Base-by-base conservation (phyloP, 64 coral and sea anemone genomes). In the Astreopora myriophthalma region DNA sequence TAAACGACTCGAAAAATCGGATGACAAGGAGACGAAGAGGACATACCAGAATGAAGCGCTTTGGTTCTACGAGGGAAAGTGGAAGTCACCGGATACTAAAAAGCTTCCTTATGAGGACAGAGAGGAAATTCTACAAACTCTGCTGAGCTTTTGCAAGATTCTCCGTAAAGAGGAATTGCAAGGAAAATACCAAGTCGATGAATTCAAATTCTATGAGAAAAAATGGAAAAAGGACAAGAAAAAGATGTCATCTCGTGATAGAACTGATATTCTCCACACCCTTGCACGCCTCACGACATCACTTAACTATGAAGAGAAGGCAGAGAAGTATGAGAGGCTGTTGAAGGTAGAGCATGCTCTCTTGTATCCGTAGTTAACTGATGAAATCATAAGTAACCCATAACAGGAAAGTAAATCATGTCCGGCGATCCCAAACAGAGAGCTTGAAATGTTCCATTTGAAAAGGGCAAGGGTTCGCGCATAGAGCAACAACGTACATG, bases 81-180 rank as follows among this genome's bases (percentile, higher is more conserved):
- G 79, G 79, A 83, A 83, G 35, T 83, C 79, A 17, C 79, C 79
- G 0, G 79, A 83, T 33, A 83, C 57, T 13, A 65, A 64, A 23
- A 83, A 39, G 19, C 34, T 83, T 4, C 79, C 79, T 24, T 32
- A 65, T 8, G 7, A 11, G 10, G 3, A 37, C 0, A 83, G 79
- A 83, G 79, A 83, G 1, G 9, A 24, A 0, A 64, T 83, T 39
- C 7, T 83, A 36, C 2, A 63, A n/a, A 37, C 8, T 37, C 29
- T 83, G 1, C 35, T 37, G 11, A 11, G 32, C 0, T 25, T 81
- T 6, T 81, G 78, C 22, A 11, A 62, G 0, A 34, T 13, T 5
- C 19, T 62, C 4, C 23, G 19, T 1, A 16, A 81, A 0, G 3
- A 64, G 20, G 49, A 63, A n/a, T 30, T 37, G 0, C 4, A 10